Evolutionary conservation across 2,113 vertebrate species (phyloP).

Genomic region (Pterocles burchelli): DNA sequence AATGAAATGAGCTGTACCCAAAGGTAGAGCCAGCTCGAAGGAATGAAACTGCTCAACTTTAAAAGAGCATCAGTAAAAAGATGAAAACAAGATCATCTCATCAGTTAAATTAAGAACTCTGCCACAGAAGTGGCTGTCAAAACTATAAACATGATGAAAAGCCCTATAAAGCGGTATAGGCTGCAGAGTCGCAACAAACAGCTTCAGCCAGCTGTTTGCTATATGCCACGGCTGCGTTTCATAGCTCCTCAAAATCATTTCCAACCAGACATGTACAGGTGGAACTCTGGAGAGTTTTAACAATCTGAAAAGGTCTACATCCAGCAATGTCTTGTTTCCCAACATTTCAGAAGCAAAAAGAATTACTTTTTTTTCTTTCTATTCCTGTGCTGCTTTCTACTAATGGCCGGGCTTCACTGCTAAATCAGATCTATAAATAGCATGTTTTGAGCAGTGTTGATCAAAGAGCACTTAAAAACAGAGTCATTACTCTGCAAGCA

Average conservation of each 20-base stretch:
- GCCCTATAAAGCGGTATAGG: background rate
- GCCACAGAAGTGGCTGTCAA: conserved; percentile 27
- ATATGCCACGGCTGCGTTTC: fast-evolving
- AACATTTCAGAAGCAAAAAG: background rate
- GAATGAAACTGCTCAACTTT: background rate
- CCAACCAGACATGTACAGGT: background rate
- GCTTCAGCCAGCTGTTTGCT: background rate
- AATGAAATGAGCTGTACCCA: background rate
- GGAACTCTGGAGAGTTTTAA: background rate
- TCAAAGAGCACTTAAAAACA: conserved; percentile 32
- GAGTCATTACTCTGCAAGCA: background rate
- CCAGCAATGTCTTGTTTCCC: background rate
- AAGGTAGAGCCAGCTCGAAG: background rate
- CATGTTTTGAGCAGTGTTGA: background rate
- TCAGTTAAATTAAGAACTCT: conserved; percentile 31
- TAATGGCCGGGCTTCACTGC: background rate
- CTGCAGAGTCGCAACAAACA: background rate
- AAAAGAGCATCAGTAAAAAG: background rate
- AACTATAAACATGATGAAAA: conserved; percentile 21
- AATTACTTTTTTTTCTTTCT: background rate
- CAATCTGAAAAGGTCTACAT: background rate
- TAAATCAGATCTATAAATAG: conserved; percentile 6
- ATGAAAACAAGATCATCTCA: background rate
- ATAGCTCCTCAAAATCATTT: background rate
- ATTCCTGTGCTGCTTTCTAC: background rate